phyloP scores from a whole-genome alignment of 2,797 vertebrate genomes.

The Xiphorhynchus erythropygius region DNA sequence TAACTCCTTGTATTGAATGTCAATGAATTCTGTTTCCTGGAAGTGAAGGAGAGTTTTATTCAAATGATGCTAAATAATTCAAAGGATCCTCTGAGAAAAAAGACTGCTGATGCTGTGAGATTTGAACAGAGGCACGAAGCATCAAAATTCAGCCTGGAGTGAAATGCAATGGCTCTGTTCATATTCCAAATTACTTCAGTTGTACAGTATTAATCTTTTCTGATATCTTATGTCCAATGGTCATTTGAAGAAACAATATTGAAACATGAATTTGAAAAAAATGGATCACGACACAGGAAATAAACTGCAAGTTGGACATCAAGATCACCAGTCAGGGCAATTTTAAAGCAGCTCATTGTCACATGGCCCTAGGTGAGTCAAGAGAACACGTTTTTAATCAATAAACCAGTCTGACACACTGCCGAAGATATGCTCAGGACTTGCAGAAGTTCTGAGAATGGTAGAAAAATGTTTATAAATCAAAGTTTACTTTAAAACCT shows the following conservation, averaged over 20 bases:
- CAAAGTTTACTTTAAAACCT: neutral
- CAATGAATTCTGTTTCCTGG: neutral
- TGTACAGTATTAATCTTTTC: neutral
- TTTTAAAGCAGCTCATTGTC: neutral
- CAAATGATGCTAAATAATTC: neutral
- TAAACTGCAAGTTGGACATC: neutral
- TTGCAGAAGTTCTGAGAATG: neutral
- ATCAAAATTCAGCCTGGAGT: neutral
- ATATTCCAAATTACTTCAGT: neutral
- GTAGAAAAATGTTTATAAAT: too few relatives aligned
- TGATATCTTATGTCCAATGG: rapidly evolving
- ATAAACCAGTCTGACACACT: neutral
- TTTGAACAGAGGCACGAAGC: neutral
- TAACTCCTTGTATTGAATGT: neutral
- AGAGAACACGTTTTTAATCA: neutral
- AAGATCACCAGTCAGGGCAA: neutral
- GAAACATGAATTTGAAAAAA: neutral
- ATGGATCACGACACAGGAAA: neutral
- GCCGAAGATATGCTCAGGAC: neutral
- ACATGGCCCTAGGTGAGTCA: neutral
- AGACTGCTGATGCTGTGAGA: neutral
- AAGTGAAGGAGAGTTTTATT: neutral
- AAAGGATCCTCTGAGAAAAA: neutral
- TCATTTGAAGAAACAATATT: neutral
- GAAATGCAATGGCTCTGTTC: neutral